These are phyloP conservation scores for Megalopta genalis DNA, from an alignment of 1,140 invertebrate genomes.

Conservation along the genomic window DNA sequence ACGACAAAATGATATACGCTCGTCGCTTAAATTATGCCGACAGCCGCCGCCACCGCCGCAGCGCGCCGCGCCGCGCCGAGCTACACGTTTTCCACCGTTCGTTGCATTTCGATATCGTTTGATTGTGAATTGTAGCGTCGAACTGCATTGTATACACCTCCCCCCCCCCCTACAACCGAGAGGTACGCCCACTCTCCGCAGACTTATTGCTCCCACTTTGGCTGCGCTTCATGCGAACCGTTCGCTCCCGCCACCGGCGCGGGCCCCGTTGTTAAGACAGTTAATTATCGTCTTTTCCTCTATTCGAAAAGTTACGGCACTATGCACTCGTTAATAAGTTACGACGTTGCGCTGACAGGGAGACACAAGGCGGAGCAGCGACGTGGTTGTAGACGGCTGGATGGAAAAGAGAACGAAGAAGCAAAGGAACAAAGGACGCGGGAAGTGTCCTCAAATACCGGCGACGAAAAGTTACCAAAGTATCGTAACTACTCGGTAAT, in stretches of 20 bases:
- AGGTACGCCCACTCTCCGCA: not conserved
- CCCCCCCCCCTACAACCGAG: too few species aligned
- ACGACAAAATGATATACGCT: conserved; percentile 48
- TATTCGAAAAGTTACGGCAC: conserved; percentile 27
- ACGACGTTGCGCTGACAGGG: not conserved
- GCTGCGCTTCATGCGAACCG: not conserved
- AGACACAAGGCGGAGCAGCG: not conserved
- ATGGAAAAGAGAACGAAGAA: not conserved
- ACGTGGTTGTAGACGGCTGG: not conserved
- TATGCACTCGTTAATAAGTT: conserved; percentile 49
- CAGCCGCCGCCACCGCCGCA: not conserved
- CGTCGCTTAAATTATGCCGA: conserved; percentile 43
- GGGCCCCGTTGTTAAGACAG: not conserved
- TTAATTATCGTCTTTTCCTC: conserved; percentile 46
- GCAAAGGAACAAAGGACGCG: conserved; percentile 6
- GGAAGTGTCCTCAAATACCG: conserved; percentile 45
- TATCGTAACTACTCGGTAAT: conserved; percentile 66
- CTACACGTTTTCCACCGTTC: conserved; percentile 28
- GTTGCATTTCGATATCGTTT: conserved; percentile 43
- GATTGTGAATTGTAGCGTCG: conserved; percentile 38
- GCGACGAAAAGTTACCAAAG: conserved; percentile 53
- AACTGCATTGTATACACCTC: conserved; percentile 9
- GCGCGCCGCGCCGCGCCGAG: too few species aligned
- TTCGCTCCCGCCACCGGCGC: not conserved
- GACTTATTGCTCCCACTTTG: too few species aligned